A percentile compares a stretch with the other conserved stretches of the same genome.
Evolutionary conservation across 2,797 vertebrate species (phyloP).

Genomic region (Pangasius djambal): DNA sequence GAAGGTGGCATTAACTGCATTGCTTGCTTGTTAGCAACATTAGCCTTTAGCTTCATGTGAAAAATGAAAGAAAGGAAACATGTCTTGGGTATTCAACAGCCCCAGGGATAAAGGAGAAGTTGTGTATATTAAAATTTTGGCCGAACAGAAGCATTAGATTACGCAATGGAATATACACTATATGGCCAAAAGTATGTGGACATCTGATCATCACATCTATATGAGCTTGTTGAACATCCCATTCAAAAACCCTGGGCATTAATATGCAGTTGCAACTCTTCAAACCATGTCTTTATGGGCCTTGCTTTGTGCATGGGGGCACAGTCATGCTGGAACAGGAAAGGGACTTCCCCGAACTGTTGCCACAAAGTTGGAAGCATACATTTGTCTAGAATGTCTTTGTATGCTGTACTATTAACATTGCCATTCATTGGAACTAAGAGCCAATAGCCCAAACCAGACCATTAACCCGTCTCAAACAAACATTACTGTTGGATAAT

Average conservation of each 20-base stretch:
- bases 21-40: neutral
- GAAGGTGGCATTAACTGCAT: neutral
- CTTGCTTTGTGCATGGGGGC: neutral
- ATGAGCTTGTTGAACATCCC: neutral
- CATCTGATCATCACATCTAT: neutral
- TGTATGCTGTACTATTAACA: neutral
- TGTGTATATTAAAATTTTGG: neutral
- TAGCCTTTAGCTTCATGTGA: neutral
- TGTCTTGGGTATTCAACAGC: neutral
- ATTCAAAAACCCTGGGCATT: neutral
- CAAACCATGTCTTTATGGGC: neutral
- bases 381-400: neutral
- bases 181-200: neutral
- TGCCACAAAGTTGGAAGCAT: neutral
- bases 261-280: neutral
- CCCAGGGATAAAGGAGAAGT: neutral
- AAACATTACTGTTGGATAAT: neutral
- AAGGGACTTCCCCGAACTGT: neutral
- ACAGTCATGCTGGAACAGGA: neutral
- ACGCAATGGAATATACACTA: neutral
- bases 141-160: neutral
- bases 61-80: neutral
- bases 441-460: neutral
- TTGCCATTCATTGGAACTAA: neutral
- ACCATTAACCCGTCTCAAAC: neutral